phyloP scores from a whole-genome alignment of 1,140 invertebrate species.

The Brachionus rotundiformis region DNA sequence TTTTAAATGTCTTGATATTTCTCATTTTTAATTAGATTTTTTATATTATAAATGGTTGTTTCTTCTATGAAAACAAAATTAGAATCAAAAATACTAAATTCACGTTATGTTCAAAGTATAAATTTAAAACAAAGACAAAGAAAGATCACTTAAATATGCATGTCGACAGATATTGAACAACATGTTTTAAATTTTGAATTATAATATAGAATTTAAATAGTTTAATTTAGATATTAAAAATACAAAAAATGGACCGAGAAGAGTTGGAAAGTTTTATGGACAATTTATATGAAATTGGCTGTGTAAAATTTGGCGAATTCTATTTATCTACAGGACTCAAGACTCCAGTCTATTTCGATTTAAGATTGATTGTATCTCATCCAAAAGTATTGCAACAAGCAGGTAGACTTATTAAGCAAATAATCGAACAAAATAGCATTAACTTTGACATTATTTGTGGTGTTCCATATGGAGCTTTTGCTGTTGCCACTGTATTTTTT shows the following conservation, averaged over 20 bases:
- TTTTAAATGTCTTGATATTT: too few species aligned
- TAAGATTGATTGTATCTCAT: conserved; percentile 82
- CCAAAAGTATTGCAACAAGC: conserved; percentile 72
- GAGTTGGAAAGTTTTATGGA: conserved; percentile 50
- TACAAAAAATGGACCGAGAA: neutral
- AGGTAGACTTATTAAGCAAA: neutral
- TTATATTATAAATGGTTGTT: too few species aligned
- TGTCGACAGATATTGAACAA: neutral
- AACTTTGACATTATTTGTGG: conserved; percentile 80
- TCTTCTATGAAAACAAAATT: too few species aligned
- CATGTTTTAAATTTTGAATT: neutral
- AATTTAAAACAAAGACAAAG: neutral
- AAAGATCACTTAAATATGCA: neutral
- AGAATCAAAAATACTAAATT: neutral
- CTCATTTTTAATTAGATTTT: too few species aligned
- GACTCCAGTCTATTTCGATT: conserved; percentile 88
- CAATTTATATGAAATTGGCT: conserved; percentile 47
- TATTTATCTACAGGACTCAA: conserved; percentile 69
- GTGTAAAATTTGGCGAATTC: conserved; percentile 48
- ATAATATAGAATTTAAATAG: neutral
- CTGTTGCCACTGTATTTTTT: conserved; percentile 76
- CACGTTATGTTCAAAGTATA: neutral
- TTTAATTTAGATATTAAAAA: neutral
- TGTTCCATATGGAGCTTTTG: conserved; percentile 92
- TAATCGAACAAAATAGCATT: conserved; percentile 28